A percentile compares a stretch with the other conserved stretches of the same genome.
phyloP scores from a whole-genome alignment of 1,140 invertebrate species.

The Drosophila tristis region DNA sequence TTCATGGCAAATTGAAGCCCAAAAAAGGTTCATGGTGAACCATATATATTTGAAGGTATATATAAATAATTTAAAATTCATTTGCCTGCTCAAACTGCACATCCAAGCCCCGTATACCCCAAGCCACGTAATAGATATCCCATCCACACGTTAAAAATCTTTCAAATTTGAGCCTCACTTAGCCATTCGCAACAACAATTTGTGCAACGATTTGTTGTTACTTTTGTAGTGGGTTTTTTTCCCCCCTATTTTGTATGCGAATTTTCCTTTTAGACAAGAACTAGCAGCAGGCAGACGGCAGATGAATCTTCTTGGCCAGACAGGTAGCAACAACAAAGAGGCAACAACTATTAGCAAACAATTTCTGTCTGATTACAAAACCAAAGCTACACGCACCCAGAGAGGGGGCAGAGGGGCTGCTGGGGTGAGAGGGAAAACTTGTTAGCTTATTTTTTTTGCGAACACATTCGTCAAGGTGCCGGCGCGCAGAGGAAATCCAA shows the following conservation, averaged over 20 bases:
- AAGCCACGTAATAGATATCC: conserved; percentile 8
- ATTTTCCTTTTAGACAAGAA: conserved; percentile 65
- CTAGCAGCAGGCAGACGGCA: conserved; percentile 17
- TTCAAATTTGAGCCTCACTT: conserved; percentile 30
- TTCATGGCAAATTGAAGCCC: too few species aligned
- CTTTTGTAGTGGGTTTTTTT: conserved; percentile 5
- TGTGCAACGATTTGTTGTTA: conserved; percentile 38
- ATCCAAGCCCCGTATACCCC: not conserved
- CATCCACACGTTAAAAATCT: conserved; percentile 28
- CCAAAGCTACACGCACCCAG: conserved; percentile 30
- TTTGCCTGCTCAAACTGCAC: too few species aligned
- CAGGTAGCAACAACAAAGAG: conserved; percentile 23
- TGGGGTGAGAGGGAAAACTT: conserved; percentile 40
- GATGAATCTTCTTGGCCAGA: conserved; percentile 43
- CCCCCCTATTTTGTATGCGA: conserved; percentile 3
- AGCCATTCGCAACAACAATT: conserved; percentile 45
- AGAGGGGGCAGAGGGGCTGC: not conserved
- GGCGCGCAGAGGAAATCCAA: conserved; percentile 32
- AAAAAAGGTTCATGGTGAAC: too few species aligned
- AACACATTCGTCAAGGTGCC: conserved; percentile 57
- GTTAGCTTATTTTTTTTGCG: conserved; percentile 61
- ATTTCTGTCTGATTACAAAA: conserved; percentile 69
- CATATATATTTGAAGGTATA: too few species aligned
- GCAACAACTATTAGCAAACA: conserved; percentile 65
- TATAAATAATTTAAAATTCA: too few species aligned